Evolutionary conservation across 2,797 vertebrate genomes (phyloP), one percentile per base, ranked within the genome.

Genomic region (Tokudaia muenninki): DNA sequence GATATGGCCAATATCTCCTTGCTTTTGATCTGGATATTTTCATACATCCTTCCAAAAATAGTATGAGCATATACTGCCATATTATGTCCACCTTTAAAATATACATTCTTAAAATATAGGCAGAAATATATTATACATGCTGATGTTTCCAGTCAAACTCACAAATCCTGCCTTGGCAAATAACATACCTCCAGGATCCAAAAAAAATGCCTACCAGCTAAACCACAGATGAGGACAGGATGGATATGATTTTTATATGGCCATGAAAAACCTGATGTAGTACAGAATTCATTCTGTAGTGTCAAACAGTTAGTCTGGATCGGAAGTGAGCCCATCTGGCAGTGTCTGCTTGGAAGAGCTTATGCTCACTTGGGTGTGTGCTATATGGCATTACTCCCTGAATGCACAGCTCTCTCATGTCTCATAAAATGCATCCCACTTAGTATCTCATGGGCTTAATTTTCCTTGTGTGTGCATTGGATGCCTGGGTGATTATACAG

Each of bases 111-210:
- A n/a, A 87, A 94, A 74, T 61, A 74, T 91, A 93, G 82, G 34
- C 90, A 63, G 79, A 92, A 96, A 57, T 37, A 57, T 94, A 55
- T 88, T 63, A 92, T 87, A 70, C 37, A 87, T 90, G n/a, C 41
- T 70, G 83, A 89, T 90, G 31, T 94, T 96, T 93, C 88, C 24
- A 90, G 84, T 86, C 50, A 81, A 37, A 96, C 79, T 90, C 47
- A 77, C 63, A 97, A 95, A 94, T 94, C n/a, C 77, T 94, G 31
- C 52, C 65, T 91, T 91, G 81, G 93, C 86, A 96, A 95, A 88
- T 92, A 47, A 26, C 5, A 78, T 65, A 67, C 84, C 14, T 86
- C 13, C 19, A 96, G 84, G 88, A 93, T 92, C 87, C 80, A 79
- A 92, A 83, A 95, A 29, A 92, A n/a, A 90, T 87, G 31, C 31